Base-by-base conservation (phyloP, 2,113 vertebrate genomes). In the Thamnophis sirtalis region DNA sequence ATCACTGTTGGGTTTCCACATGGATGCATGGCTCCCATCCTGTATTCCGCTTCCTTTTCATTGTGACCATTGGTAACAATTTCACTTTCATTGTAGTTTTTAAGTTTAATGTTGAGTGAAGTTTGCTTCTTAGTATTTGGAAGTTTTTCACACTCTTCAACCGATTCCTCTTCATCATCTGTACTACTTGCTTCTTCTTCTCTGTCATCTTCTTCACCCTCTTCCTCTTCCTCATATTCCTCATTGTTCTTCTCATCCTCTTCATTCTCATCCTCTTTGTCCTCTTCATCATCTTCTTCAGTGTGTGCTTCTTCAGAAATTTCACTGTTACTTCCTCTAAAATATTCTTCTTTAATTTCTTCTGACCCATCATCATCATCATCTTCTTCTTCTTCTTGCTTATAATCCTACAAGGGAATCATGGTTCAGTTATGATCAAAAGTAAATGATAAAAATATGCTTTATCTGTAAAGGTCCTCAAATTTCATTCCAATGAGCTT, bases 1-100 rank as follows among this genome's bases (percentile, higher is more conserved):
- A 99, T 98, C 8, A 99, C 98, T 0, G 98, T 99, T 22, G 99
- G 99, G 94, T 99, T 99, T 91, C 98, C 98, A 26, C 97, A 97
- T 0, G 95, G 96, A 63, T 97, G 97, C 24, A 97, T 96, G 84
- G 97, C 92, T 11, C 95, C 95, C 1, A 94, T 95, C 54, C 94
- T 97, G 11, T 15, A 97, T 38, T 98, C 98, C 0, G 96, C 93
- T 94, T 96, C 96, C 95, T 97, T 96, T 73, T 94, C 97, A 2
- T 96, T 63, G 33, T 97, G 97, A 90, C 97, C 97, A 24, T 98
- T 98, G 88, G 96, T 93, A 87, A 97, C 80, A 2, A 91, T 93
- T 22, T 96, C 95, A 84, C 53, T 90, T 87, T 96, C 96, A 49
- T 91, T 95, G 0, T 95, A 97, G 49, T 96, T 97, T 93, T 95